Evolutionary conservation across 2,113 vertebrate genomes (phyloP).

Genomic region (Eptatretus burgeri): DNA sequence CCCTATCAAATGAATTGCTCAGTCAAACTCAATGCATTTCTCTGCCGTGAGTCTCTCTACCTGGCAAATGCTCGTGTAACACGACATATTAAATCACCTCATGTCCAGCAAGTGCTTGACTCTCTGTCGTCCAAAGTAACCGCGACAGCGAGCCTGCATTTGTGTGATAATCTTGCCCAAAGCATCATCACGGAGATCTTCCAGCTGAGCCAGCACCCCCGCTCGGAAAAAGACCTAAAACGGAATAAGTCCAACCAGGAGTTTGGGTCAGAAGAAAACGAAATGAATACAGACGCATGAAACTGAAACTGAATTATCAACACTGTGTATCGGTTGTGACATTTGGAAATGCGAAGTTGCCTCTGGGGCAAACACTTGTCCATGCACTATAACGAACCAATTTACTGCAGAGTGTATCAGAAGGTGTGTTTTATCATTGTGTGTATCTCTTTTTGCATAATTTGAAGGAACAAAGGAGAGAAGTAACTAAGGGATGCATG

Average conservation of each 20-base stretch:
- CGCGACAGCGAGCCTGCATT: conserved; percentile 16
- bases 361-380: too few relatives aligned
- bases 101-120: conserved; percentile 17
- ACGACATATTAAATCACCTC: conserved; percentile 12
- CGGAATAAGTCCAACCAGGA: background rate
- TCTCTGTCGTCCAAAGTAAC: conserved; percentile 22
- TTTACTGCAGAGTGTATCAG: too few relatives aligned
- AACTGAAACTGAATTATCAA: background rate
- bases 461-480: too few relatives aligned
- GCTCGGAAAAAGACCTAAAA: conserved; percentile 21
- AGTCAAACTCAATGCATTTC: too few relatives aligned
- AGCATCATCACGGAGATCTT: conserved; percentile 19
- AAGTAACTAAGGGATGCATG: too few relatives aligned
- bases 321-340: background rate
- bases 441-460: too few relatives aligned
- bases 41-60: too few relatives aligned
- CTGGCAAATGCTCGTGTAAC: background rate
- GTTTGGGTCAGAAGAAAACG: too few relatives aligned
- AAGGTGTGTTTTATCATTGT: too few relatives aligned
- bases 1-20: too few relatives aligned
- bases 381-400: too few relatives aligned
- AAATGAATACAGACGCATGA: background rate
- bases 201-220: conserved; percentile 19
- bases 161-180: conserved; percentile 20
- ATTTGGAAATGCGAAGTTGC: too few relatives aligned